phyloP scores from a whole-genome alignment of 1,140 invertebrate species.

The Drosophila oshimai region DNA sequence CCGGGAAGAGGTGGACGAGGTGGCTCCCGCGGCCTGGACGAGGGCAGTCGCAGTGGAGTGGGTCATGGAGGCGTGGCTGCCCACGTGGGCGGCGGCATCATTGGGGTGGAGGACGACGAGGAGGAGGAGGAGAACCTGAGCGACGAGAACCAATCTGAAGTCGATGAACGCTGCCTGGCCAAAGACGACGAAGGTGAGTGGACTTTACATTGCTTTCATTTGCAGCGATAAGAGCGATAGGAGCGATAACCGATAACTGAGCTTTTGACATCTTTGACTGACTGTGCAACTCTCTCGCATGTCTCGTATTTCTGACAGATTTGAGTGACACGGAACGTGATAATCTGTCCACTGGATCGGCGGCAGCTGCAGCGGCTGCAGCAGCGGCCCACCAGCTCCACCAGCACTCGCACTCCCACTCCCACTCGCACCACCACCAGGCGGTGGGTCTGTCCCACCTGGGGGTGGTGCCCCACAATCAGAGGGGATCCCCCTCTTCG shows the following conservation, averaged over 20 bases:
- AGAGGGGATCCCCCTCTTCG: slow-evolving; percentile 48
- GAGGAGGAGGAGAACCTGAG: slow-evolving; percentile 92
- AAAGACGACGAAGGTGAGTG: slow-evolving; percentile 92
- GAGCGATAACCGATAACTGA: slow-evolving; percentile 38
- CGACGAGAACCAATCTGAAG: slow-evolving; percentile 88
- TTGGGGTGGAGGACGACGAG: slow-evolving; percentile 84
- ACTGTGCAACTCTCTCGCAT: slow-evolving; percentile 84
- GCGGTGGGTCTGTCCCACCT: slow-evolving; percentile 66
- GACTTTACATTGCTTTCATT: slow-evolving; percentile 47
- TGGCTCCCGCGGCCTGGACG: slow-evolving; percentile 68
- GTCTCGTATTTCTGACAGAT: slow-evolving; percentile 83
- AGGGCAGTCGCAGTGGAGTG: slow-evolving; percentile 82
- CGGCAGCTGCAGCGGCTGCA: slow-evolving; percentile 64
- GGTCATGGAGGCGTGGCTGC: slow-evolving; percentile 83
- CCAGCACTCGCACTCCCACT: slow-evolving; percentile 70
- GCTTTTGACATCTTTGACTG: slow-evolving; percentile 23
- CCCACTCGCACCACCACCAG: slow-evolving; percentile 53
- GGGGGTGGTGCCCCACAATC: slow-evolving; percentile 46
- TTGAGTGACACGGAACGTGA: slow-evolving; percentile 82
- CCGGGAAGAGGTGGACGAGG: slow-evolving; percentile 65
- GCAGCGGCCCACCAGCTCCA: slow-evolving; percentile 66
- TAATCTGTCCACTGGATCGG: slow-evolving; percentile 77
- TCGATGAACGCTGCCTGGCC: slow-evolving; percentile 85
- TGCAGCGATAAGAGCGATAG: no score
- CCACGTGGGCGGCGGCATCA: slow-evolving; percentile 84